Percentiles rank a stretch among this genome's conserved stretches.
These are phyloP conservation scores for Polypterus senegalus DNA, from an alignment of 2,113 vertebrate genomes.

Conservation along the genomic window DNA sequence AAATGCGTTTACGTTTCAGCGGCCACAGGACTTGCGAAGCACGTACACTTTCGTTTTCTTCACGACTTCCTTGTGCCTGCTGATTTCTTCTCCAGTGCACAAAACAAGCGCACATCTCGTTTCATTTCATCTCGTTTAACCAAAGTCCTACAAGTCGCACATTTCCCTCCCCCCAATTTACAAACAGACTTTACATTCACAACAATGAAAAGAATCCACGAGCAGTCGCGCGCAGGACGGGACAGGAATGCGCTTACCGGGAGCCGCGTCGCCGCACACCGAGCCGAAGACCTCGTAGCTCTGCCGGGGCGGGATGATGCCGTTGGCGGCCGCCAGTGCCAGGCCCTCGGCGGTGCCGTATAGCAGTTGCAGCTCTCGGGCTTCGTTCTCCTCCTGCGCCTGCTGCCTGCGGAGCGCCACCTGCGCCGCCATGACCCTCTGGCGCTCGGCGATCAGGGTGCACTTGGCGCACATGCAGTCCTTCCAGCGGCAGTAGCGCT, in stretches of 20 bases:
- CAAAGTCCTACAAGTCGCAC: no score
- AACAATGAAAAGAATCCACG: no score
- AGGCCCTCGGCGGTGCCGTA: constrained; percentile 91
- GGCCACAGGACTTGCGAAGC: no score
- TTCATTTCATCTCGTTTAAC: no score
- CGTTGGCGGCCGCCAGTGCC: constrained; percentile 91
- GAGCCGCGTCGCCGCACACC: constrained; percentile 56
- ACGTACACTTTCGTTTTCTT: no score
- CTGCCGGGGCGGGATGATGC: constrained; percentile 84
- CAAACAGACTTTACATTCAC: no score
- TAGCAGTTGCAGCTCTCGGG: constrained; percentile 88
- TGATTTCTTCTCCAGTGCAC: no score
- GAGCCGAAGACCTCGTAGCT: constrained; percentile 83
- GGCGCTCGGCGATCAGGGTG: constrained; percentile 90
- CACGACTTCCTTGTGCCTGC: no score
- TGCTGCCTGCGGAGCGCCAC: constrained; percentile 91
- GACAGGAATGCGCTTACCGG: constrained; percentile 36
- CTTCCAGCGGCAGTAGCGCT: constrained; percentile 97
- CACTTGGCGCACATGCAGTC: constrained; percentile 98
- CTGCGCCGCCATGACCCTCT: constrained; percentile 95
- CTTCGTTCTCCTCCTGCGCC: constrained; percentile 95
- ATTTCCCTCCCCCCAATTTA: constrained; percentile 19
- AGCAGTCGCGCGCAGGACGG: no score
- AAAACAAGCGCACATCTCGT: no score
- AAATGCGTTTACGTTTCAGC: no score